Conservation (phyloP, 2,797 vertebrate genomes). For the Selene dorsalis region DNA sequence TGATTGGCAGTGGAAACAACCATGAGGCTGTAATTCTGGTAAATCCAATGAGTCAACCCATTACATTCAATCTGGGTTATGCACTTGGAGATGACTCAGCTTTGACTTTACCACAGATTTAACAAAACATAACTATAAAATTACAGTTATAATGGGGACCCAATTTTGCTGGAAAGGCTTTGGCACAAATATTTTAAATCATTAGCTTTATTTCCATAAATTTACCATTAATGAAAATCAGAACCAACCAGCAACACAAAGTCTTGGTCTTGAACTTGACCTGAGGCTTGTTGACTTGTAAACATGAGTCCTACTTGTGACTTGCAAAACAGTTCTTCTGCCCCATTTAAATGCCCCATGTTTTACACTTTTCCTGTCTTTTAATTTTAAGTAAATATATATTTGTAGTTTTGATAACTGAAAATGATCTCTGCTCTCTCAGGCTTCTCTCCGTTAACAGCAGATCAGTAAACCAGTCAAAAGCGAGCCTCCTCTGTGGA, state of each 20-base stretch:
- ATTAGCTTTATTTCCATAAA: not conserved
- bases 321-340: not conserved
- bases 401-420: too few species aligned
- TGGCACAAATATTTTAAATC: not conserved
- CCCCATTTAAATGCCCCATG: too few species aligned
- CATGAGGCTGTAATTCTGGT: too few species aligned
- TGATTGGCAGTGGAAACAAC: too few species aligned
- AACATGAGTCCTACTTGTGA: too few species aligned
- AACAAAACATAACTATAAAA: not conserved
- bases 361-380: too few species aligned
- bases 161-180: not conserved
- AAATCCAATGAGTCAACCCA: not conserved
- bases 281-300: not conserved
- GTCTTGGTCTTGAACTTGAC: not conserved
- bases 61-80: too few species aligned
- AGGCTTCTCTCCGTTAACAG: too few species aligned
- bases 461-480: too few species aligned
- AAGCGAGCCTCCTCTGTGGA: too few species aligned
- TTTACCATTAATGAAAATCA: not conserved
- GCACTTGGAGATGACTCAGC: not conserved
- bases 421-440: too few species aligned
- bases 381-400: too few species aligned
- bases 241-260: not conserved
- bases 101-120: not conserved
- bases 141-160: not conserved